These are phyloP conservation scores for Aspidoscelis tigris DNA, from an alignment of 2,113 vertebrate genomes.

Conservation along the genomic window DNA sequence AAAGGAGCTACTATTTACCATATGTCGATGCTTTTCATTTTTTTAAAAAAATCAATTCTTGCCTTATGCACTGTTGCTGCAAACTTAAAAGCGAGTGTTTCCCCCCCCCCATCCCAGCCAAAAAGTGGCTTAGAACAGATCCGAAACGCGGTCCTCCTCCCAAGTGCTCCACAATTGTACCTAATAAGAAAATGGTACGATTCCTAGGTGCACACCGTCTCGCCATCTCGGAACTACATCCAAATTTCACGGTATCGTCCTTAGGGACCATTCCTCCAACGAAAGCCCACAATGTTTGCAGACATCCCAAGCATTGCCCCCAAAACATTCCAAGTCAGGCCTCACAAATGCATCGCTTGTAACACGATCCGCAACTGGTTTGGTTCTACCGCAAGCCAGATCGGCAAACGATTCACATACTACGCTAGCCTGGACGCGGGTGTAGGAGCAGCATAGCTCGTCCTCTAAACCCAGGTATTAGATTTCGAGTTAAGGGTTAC, in stretches of 20 bases:
- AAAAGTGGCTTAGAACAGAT: slow-evolving; percentile 71
- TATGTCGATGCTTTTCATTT: neutral
- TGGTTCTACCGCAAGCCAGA: slow-evolving; percentile 55
- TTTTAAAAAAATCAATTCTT: slow-evolving; percentile 39
- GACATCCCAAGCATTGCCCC: slow-evolving; percentile 46
- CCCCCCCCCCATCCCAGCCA: slow-evolving; percentile 64
- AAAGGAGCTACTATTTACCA: neutral
- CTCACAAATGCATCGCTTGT: slow-evolving; percentile 61
- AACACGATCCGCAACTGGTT: slow-evolving; percentile 64
- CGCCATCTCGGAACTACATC: slow-evolving; percentile 51
- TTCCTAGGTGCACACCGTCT: slow-evolving; percentile 52
- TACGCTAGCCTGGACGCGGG: slow-evolving; percentile 75
- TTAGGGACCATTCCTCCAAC: slow-evolving; percentile 42
- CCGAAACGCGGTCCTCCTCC: slow-evolving; percentile 66
- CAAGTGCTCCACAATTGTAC: slow-evolving; percentile 65
- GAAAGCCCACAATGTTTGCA: neutral
- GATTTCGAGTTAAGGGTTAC: slow-evolving; percentile 72
- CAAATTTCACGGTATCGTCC: slow-evolving; percentile 59
- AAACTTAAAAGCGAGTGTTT: slow-evolving; percentile 61
- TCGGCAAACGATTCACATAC: slow-evolving; percentile 64
- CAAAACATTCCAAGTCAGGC: slow-evolving; percentile 58
- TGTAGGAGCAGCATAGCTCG: slow-evolving; percentile 63
- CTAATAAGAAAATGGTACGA: slow-evolving; percentile 64
- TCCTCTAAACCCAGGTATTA: slow-evolving; percentile 63
- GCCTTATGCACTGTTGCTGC: slow-evolving; percentile 63